Percentiles rank a stretch among this genome's conserved stretches.
These are phyloP conservation scores for Neodon shergylaensis DNA, from an alignment of 2,113 vertebrate genomes.

Conservation along the genomic window DNA sequence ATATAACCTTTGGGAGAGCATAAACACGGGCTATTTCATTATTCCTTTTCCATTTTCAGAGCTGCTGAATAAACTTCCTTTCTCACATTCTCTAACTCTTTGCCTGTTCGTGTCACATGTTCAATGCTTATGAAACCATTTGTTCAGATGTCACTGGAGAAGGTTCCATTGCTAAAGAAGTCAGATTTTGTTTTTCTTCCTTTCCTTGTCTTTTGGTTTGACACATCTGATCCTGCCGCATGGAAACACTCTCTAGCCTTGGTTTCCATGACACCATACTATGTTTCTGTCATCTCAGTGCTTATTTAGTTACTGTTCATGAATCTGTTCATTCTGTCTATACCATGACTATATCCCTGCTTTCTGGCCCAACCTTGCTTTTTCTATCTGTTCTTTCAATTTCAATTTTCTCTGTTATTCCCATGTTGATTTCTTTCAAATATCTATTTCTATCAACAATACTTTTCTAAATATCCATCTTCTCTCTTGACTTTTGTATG, in stretches of 20 bases:
- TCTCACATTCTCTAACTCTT: not conserved
- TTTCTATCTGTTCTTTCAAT: not conserved
- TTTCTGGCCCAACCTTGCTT: not conserved
- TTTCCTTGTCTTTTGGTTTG: not conserved
- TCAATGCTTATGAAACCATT: not conserved
- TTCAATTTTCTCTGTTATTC: not conserved
- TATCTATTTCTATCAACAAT: not conserved
- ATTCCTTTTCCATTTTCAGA: not conserved
- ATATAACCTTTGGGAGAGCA: not conserved
- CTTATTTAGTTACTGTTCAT: not conserved
- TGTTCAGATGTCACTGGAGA: not conserved
- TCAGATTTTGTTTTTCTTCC: not conserved
- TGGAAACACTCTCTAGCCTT: not conserved
- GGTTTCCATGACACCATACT: not conserved
- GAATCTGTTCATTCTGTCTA: not conserved
- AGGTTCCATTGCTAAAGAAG: not conserved
- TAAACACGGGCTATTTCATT: no score
- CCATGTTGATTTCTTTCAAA: not conserved
- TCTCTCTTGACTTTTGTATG: not conserved
- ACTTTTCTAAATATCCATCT: not conserved
- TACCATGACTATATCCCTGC: not conserved
- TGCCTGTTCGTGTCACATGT: not conserved
- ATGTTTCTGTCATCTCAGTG: not conserved
- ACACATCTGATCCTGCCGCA: not conserved
- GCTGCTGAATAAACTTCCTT: not conserved